Evolutionary conservation across 2,888 invertebrate genomes (phyloP), one percentile per base, ranked within the genome.

Genomic region (Podotricha telesiphe): DNA sequence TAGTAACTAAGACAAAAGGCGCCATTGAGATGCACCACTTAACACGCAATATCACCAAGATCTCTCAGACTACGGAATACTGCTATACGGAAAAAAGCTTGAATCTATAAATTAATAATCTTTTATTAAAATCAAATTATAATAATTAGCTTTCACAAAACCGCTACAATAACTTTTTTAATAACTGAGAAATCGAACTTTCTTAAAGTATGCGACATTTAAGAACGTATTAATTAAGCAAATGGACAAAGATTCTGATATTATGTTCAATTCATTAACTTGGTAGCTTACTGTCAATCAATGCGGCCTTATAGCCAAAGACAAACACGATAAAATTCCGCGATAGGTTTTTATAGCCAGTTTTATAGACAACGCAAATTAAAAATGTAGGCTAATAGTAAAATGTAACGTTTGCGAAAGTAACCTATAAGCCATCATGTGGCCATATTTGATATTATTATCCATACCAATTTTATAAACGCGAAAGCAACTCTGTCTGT

Each of bases 291-390:
- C 42, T 61, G 47, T 61, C 53, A 65, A 65, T 69, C 65, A 69
- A 51, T 61, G 53, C 64, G 34, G 28, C 59, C 65, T 65, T 65
- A 65, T 65, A 61, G 47, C 48, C 19, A 45, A 47, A 53, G 47
- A 65, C 61, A 65, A 69, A 69, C 55, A 65, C 69, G 51, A 61
- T 69, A 65, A 69, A 69, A 69, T 47, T 61, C n/a, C 53, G 13
- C 53, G 59, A 65, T 61, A 59, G 22, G 45, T 19, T 34, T 69
- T 69, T 65, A 69, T 61, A 42, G 47, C 15, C 28, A 65, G 45
- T 6, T 59, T 69, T 69, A 65, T 59, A 51, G 65, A 5, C 20
- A 42, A 51, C n/a, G 59, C 58, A 61, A 69, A 69, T 69, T 53
- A 65, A 64, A 68, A 65, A 69, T 59, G 59, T 59, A 69, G 59